Conservation (phyloP, 1,140 invertebrate genomes). For the Rhagoletis pomonella region DNA sequence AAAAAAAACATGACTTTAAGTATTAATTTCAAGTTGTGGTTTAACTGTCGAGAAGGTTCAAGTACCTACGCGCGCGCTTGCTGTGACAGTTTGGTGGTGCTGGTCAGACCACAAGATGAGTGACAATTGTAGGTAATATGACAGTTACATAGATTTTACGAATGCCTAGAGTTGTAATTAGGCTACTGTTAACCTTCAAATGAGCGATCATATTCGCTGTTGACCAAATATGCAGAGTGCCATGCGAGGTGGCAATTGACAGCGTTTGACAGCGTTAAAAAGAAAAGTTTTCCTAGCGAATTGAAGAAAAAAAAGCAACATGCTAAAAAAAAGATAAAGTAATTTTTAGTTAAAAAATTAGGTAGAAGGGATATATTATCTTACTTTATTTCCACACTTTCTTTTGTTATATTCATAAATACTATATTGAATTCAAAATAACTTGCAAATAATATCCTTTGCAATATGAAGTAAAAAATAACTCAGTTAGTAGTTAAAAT, state of each 20-base stretch:
- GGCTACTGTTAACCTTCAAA: not conserved
- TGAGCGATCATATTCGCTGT: not conserved
- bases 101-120: not conserved
- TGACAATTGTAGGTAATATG: constrained; percentile 25
- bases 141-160: not conserved
- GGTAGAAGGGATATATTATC: no score
- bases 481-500: no score
- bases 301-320: no score
- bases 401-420: no score
- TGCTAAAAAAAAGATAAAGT: no score
- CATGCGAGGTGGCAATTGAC: not conserved
- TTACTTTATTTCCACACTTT: no score
- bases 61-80: not conserved
- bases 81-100: not conserved
- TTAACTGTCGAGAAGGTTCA: not conserved
- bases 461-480: no score
- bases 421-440: no score
- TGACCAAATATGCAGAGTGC: not conserved
- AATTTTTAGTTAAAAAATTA: no score
- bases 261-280: not conserved
- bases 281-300: not conserved
- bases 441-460: no score
- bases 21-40: constrained; percentile 27
- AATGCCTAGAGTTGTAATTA: not conserved
- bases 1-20: not conserved